Base-by-base conservation (phyloP, 2,888 invertebrate species). In the Heteromurus nitidus region DNA sequence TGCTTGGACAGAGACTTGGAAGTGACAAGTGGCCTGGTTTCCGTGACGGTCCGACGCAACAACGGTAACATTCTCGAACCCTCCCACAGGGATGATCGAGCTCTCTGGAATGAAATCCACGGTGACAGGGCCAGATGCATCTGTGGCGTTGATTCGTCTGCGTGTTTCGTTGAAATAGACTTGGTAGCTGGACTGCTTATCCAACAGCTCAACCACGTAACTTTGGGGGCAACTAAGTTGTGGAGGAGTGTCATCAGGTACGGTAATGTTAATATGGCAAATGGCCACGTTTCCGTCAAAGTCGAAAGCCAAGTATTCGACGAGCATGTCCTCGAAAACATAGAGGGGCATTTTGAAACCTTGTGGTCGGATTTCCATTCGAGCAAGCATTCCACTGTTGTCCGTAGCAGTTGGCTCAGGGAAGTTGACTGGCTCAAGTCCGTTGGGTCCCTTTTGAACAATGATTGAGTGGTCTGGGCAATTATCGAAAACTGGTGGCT, bases 281-380 rank as follows among this genome's bases (percentile, higher is more conserved):
- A 97, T 96, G 16, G 98, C 99, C 16, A 97, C 97, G 88, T 99
- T 99, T 86, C 98, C 98, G 88, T 98, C 98, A 88, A 96, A 96
- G 90, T 99, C 99, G 88, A 96, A 98, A 2, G 98, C 99, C 0
- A 97, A 95, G 88, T 98, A 99, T 90, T 96, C 95, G 0, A 98
- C 96, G 30, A 96, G 95, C 88, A 95, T 95, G 85, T 97, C 96
- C 88, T 96, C 93, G 89, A 97, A 96, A 13, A 96, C 93, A 89
- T 94, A 93, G 85, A 95, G 92, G 0, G 97, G 97, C 0, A 96
- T 96, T 88, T 92, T 94, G 90, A 98, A 98, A 87, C 95, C 96
- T 86, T 94, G 94, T 0, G 98, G 98, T 86, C 96, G 96, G 0
- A 98, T 94, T 91, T 97, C 97, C 83, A 96, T 91, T 87, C 97